Conservation (phyloP, 2,113 vertebrate species). For the Dicaeum eximium region DNA sequence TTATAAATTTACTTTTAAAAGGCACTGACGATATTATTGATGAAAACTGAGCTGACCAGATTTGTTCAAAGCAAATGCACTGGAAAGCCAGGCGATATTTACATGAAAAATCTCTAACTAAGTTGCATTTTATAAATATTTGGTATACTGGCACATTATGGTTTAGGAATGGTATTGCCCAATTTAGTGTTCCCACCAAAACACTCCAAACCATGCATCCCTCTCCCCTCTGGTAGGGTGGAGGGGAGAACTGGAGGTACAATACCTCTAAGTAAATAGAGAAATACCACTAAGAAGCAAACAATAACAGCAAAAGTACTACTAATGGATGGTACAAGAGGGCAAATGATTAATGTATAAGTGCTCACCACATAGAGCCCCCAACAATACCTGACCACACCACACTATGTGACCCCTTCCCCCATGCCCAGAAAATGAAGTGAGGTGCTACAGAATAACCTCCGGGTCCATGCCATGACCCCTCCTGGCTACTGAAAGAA, state of each 20-base stretch:
- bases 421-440: rapidly evolving
- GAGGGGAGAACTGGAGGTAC: background rate
- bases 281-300: background rate
- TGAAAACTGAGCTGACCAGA: background rate
- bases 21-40: background rate
- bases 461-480: rapidly evolving
- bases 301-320: background rate
- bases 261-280: no score
- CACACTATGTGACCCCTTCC: rapidly evolving
- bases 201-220: background rate
- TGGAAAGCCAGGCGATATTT: background rate
- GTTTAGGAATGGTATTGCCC: background rate
- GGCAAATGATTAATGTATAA: background rate
- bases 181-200: background rate
- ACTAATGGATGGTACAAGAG: background rate
- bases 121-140: background rate
- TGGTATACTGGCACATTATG: background rate
- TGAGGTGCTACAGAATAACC: background rate
- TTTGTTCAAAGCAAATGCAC: background rate
- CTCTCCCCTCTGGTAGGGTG: no score
- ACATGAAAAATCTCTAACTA: background rate
- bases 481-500: background rate
- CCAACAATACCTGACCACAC: background rate
- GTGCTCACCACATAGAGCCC: background rate
- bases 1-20: background rate